A percentile compares a stretch with the other conserved stretches of the same genome.
These are phyloP conservation scores for Heterodera schachtii DNA, from an alignment of 1,140 invertebrate species.

Conservation along the genomic window DNA sequence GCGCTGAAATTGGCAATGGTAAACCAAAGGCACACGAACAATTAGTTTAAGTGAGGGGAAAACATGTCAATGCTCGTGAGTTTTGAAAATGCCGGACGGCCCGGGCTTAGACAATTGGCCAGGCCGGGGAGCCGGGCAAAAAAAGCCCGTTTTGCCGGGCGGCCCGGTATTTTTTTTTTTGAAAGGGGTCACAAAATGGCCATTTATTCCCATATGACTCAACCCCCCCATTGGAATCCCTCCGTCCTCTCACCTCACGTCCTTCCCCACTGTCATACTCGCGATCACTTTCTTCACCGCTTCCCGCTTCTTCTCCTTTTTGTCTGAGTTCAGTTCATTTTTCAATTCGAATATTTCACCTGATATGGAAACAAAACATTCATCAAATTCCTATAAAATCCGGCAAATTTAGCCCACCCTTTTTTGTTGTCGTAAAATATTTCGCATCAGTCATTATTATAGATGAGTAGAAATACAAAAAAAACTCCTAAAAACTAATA, in stretches of 20 bases:
- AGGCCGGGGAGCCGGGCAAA: too few species aligned
- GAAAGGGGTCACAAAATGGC: too few species aligned
- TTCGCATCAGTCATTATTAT: constrained; percentile 93
- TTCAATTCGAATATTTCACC: constrained; percentile 97
- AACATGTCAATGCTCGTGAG: neutral
- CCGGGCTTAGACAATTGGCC: too few species aligned
- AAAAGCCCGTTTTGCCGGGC: too few species aligned
- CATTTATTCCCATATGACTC: constrained; percentile 56
- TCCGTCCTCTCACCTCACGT: constrained; percentile 70
- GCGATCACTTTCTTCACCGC: constrained; percentile 99
- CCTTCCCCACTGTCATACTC: constrained; percentile 96
- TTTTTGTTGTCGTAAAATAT: constrained; percentile 99
- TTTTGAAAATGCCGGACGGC: too few species aligned
- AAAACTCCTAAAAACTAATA: neutral
- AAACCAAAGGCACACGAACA: neutral
- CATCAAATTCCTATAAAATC: too few species aligned
- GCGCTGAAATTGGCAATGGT: constrained; percentile 70
- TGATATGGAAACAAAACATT: constrained; percentile 37
- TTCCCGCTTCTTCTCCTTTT: constrained; percentile 99
- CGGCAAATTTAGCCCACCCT: constrained; percentile 71
- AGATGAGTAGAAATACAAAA: neutral
- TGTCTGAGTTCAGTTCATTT: constrained; percentile 97
- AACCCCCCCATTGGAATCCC: constrained; percentile 76
- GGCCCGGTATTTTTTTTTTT: too few species aligned
- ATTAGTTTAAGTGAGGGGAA: neutral